These are phyloP conservation scores for Drosophila fuyamai DNA, from an alignment of 1,140 invertebrate genomes.

Conservation along the genomic window DNA sequence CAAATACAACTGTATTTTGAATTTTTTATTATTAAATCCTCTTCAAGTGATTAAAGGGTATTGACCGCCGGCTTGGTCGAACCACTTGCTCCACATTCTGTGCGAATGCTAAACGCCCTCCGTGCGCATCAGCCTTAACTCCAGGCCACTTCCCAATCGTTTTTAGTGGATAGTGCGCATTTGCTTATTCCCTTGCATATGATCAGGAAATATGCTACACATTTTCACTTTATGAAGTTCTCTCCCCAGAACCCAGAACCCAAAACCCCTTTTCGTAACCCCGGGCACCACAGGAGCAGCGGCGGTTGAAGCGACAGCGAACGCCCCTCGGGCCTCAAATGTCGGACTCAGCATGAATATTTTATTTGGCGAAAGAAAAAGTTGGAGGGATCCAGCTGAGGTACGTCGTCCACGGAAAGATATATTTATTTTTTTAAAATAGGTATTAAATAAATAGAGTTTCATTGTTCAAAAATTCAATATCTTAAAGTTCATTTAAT, in stretches of 20 bases:
- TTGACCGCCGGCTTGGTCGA: not conserved
- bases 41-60: not conserved
- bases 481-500: too few relatives aligned
- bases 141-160: slow-evolving; percentile 11
- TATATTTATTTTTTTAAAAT: not conserved
- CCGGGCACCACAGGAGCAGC: slow-evolving; percentile 40
- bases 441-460: too few relatives aligned
- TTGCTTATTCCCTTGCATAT: slow-evolving; percentile 39
- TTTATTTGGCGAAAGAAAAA: slow-evolving; percentile 65
- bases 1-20: too few relatives aligned
- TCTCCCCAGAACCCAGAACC: slow-evolving; percentile 8
- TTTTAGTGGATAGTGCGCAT: slow-evolving; percentile 37
- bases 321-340: slow-evolving; percentile 54
- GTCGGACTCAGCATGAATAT: slow-evolving; percentile 72
- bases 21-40: too few relatives aligned
- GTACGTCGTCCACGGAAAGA: slow-evolving; percentile 8
- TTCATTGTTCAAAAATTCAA: too few relatives aligned
- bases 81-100: not conserved
- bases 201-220: slow-evolving; percentile 69
- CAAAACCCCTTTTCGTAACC: not conserved
- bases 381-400: slow-evolving; percentile 35
- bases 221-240: slow-evolving; percentile 77
- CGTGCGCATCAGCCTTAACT: not conserved
- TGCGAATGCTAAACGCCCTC: slow-evolving; percentile 3
- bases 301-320: slow-evolving; percentile 37